Evolutionary conservation across 2,797 vertebrate genomes (phyloP), one percentile per base, ranked within the genome.

Genomic region (Manis crassicaudata): DNA sequence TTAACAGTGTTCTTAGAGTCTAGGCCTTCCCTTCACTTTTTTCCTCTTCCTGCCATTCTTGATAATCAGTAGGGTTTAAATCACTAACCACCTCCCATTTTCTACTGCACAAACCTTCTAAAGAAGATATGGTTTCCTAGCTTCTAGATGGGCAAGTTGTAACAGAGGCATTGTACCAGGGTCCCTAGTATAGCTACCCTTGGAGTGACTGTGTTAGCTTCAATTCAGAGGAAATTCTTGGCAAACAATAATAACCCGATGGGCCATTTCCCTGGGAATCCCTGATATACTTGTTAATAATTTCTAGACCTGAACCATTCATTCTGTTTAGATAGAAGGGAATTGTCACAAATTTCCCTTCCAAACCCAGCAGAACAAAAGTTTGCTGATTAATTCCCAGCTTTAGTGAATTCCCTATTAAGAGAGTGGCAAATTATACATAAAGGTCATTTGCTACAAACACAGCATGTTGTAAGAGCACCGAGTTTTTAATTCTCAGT

Each of bases 171-270:
- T 76, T 70, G 21, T 52, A n/a, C 4, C 21, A 16, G 82, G n/a
- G 52, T 79, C 70, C 82, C 40, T 52, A 86, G 60, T 60, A 72
- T 7, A 16, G 40, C 79, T 91, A 94, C 52, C 79, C 93, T 94
- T 94, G 68, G 91, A 89, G 91, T 87, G 70, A 96, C 83, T 65
- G 82, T 95, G 63, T 92, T 86, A 92, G 25, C 62, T 82, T 96
- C 63, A 75, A 58, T 72, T 97, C 32, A 91, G 63, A 88, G 54
- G 54, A 73, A 80, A 77, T 88, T 27, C 27, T 65, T 92, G 52
- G 68, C 23, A 87, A 86, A 54, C 72, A 90, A 76, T 87, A 94
- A 54, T 89, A 97, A 96, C 23, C 65, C 0, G 13, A 67, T 70
- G 81, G 54, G 46, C 14, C 46, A 83, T 88, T 96, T 70, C 37